phyloP scores from a whole-genome alignment of 1,140 invertebrate species.

The Lerema accius region DNA sequence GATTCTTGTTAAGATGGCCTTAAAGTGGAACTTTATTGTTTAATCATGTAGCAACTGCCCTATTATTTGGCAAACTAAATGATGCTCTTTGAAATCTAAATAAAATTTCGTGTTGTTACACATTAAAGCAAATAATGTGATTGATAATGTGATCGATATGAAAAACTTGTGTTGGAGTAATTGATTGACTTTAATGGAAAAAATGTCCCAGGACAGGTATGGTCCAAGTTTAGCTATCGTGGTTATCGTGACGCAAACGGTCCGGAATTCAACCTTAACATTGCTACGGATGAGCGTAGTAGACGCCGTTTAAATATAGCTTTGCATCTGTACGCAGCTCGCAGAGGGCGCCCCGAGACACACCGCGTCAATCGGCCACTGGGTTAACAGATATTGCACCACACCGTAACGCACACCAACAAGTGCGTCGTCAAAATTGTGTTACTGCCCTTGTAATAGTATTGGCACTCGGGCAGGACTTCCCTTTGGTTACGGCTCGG shows the following conservation, averaged over 20 bases:
- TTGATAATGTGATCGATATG: no score
- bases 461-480: no score
- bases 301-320: conserved; percentile 67
- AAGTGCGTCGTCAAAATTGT: not conserved
- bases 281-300: conserved; percentile 64
- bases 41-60: no score
- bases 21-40: no score
- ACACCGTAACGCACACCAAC: conserved; percentile 3
- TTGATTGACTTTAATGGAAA: not conserved
- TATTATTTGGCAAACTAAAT: no score
- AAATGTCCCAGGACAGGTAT: not conserved
- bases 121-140: no score
- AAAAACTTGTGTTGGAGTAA: no score
- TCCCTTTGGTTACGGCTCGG: no score
- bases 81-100: no score
- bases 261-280: conserved; percentile 74
- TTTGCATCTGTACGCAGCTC: conserved; percentile 52
- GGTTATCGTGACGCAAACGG: conserved; percentile 53
- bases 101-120: no score
- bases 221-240: conserved; percentile 22
- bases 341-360: conserved; percentile 25
- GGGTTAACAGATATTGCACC: no score
- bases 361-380: conserved; percentile 37
- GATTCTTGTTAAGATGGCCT: no score
- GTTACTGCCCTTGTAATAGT: not conserved